Base-by-base conservation (phyloP, 30 jellyfish, hydroid and myxozoan genomes). In the Sanderia malayensis region DNA sequence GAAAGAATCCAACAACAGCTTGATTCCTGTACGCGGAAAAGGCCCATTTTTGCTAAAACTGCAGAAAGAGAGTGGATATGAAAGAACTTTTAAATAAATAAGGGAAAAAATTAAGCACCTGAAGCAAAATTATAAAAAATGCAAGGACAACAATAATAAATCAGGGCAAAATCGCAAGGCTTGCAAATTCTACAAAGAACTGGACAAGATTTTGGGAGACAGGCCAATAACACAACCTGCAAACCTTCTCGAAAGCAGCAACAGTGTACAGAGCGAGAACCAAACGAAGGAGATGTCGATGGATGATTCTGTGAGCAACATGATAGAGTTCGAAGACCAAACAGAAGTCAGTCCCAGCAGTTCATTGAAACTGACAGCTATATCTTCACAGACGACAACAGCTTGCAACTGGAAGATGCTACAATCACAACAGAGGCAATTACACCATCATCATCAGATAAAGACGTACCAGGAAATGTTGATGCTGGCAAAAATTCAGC, bases 71-170 rank as follows among this genome's bases (percentile, higher is more conserved):
- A n/a, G n/a, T n/a, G n/a, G n/a, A n/a, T n/a, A n/a, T n/a, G n/a
- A n/a, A n/a, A n/a, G n/a, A n/a, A n/a, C n/a, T n/a, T n/a, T n/a
- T n/a, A n/a, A n/a, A n/a, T n/a, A n/a, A n/a, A n/a, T n/a, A n/a
- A n/a, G n/a, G 31, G 88, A 76, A 33, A 76, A 76, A 46, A 76
- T 62, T 4, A 61, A 76, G 44, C 81, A 76, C 64, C 81, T 41
- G 30, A 61, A 46, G 69, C 76, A 63, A 29, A 30, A 28, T 10
- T 63, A 63, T 31, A 76, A 76, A 72, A 63, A 46, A 76, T 29
- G 18, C 7, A 76, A 63, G 64, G 81, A 76, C 73, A 62, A 44
- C 73, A 63, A 61, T 46, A 76, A 75, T 74, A 30, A 31, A 17
- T 73, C 78, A 1, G 85, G 85, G 31, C 53, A 32, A 24, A 73